Evolutionary conservation across 2,113 vertebrate species (phyloP).

Genomic region (Tychaedon coryphoeus): DNA sequence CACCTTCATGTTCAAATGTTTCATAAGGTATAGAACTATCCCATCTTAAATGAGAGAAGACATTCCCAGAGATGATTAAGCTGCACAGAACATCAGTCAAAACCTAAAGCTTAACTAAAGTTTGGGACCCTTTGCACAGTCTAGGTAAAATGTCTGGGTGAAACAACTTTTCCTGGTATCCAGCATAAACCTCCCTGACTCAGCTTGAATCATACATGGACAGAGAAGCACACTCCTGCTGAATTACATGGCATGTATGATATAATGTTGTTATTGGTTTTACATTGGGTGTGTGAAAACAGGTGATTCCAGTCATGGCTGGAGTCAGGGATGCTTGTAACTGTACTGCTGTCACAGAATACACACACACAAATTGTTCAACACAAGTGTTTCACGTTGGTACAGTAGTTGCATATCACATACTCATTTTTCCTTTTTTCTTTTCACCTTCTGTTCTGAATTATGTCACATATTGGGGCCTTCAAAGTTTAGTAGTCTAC

Average conservation of each 20-base stretch:
- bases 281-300: rapidly evolving
- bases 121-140: not conserved
- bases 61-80: not conserved
- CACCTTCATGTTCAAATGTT: not conserved
- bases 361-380: not conserved
- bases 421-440: not conserved
- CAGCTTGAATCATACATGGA: not conserved
- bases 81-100: not conserved
- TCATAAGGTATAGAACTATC: not conserved
- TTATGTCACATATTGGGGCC: not conserved
- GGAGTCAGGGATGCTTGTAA: not conserved
- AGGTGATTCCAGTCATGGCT: not conserved
- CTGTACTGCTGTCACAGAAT: not conserved
- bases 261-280: not conserved
- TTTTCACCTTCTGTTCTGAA: not conserved
- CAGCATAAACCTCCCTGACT: not conserved
- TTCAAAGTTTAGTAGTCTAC: not conserved
- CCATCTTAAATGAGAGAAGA: not conserved
- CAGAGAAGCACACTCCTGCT: not conserved
- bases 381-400: not conserved
- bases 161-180: not conserved
- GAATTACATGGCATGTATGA: not conserved
- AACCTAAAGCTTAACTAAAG: not conserved
- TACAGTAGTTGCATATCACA: not conserved
- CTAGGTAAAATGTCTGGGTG: not conserved